These are phyloP conservation scores for Rhynchonycteris naso DNA, from an alignment of 2,797 vertebrate species.

Conservation along the genomic window DNA sequence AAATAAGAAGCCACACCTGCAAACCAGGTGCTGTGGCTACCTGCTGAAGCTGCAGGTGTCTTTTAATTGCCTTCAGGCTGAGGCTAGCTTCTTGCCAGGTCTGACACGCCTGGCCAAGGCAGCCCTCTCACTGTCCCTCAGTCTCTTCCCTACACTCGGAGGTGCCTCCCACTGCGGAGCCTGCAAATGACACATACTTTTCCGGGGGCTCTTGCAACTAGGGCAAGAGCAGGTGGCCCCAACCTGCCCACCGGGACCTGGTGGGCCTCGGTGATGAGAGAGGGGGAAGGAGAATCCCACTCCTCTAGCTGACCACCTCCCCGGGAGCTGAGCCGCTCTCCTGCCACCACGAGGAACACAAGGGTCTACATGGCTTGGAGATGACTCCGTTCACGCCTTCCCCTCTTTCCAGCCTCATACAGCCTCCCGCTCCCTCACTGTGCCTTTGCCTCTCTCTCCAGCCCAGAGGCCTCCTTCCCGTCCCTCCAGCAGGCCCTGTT, in stretches of 20 bases:
- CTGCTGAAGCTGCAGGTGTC: background rate
- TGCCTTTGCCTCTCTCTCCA: background rate
- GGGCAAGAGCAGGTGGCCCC: background rate
- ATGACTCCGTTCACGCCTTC: background rate
- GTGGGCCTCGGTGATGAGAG: background rate
- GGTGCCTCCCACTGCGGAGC: background rate
- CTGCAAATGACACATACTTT: background rate
- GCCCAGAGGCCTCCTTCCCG: background rate
- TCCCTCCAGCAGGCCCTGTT: background rate
- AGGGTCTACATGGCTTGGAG: background rate
- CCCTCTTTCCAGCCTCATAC: background rate
- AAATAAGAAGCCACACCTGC: background rate
- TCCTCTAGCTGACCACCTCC: background rate
- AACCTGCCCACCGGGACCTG: background rate
- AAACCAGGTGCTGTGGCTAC: background rate
- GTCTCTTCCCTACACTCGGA: background rate
- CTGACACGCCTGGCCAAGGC: background rate
- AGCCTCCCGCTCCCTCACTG: background rate
- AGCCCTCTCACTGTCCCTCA: background rate
- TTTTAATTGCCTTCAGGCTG: background rate
- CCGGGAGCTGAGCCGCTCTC: background rate
- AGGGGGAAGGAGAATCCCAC: background rate
- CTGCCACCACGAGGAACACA: background rate
- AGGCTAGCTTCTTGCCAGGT: background rate
- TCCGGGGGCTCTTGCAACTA: background rate